A percentile compares a stretch with the other conserved stretches of the same genome.
phyloP scores from a whole-genome alignment of 2,888 invertebrate genomes.

The Diabrotica balteata region DNA sequence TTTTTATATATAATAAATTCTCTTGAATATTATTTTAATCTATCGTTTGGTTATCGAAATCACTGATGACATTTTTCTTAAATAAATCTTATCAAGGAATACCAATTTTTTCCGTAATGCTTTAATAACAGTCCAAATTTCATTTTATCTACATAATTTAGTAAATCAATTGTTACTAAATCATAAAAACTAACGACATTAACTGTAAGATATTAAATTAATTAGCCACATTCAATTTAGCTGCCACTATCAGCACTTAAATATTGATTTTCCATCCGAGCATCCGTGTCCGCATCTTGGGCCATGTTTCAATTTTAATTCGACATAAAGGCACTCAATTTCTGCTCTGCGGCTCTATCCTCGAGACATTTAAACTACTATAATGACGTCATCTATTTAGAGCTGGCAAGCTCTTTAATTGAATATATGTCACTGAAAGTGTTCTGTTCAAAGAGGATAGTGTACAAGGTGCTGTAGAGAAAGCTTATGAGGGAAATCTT shows the following conservation, averaged over 20 bases:
- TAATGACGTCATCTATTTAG: slow-evolving; percentile 37
- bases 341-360: slow-evolving; percentile 29
- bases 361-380: slow-evolving; percentile 25
- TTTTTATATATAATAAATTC: too few relatives aligned
- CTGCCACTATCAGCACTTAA: not conserved
- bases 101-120: too few relatives aligned
- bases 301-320: slow-evolving; percentile 30
- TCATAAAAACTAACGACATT: too few relatives aligned
- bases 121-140: too few relatives aligned
- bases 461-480: slow-evolving; percentile 35
- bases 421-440: slow-evolving; percentile 44
- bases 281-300: slow-evolving; percentile 13
- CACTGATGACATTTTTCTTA: too few relatives aligned
- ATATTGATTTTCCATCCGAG: slow-evolving; percentile 7
- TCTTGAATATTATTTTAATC: too few relatives aligned
- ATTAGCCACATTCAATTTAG: slow-evolving; percentile 3
- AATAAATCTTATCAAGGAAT: too few relatives aligned
- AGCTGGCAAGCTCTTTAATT: slow-evolving; percentile 44
- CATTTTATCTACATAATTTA: too few relatives aligned
- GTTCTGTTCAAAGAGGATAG: slow-evolving; percentile 29
- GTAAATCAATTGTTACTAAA: too few relatives aligned
- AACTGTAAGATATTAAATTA: slow-evolving; percentile 3
- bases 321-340: slow-evolving; percentile 30
- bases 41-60: too few relatives aligned
- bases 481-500: slow-evolving; percentile 34